phyloP scores from a whole-genome alignment of 2,797 vertebrate genomes.

The Malurus leucopterus region DNA sequence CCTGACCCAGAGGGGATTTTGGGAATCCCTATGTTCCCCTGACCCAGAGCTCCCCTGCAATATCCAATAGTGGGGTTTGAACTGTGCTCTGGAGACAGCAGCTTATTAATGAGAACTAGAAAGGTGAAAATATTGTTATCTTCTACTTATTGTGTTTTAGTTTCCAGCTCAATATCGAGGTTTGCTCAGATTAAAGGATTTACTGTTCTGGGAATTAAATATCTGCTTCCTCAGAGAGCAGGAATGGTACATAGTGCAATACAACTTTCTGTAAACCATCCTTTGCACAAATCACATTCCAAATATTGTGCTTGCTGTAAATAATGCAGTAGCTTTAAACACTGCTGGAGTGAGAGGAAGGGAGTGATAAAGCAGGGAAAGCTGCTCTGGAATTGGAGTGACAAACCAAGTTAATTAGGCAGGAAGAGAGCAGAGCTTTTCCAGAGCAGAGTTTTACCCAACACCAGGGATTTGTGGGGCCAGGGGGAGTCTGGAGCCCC shows the following conservation, averaged over 20 bases:
- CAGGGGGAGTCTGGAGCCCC: neutral
- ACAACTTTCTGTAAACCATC: neutral
- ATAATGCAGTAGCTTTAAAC: slow-evolving; percentile 26
- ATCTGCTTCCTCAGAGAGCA: slow-evolving; percentile 8
- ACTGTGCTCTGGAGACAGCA: neutral
- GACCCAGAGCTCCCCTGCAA: neutral
- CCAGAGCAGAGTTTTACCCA: neutral
- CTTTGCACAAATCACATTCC: slow-evolving; percentile 21
- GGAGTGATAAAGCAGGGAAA: neutral
- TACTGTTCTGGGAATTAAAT: slow-evolving; percentile 37
- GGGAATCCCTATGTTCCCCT: neutral
- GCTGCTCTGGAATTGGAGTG: neutral
- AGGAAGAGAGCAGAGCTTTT: neutral
- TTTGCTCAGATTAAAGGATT: slow-evolving; percentile 59
- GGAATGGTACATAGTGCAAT: neutral
- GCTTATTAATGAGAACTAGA: neutral
- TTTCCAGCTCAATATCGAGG: slow-evolving; percentile 7
- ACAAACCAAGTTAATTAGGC: neutral
- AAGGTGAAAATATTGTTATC: neutral
- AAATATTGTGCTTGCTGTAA: slow-evolving; percentile 20
- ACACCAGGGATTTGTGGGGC: accelerated
- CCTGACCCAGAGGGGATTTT: neutral
- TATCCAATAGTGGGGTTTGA: neutral
- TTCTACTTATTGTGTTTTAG: neutral
- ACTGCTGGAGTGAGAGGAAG: neutral